Percentiles rank a stretch among this genome's conserved stretches.
phyloP scores from a whole-genome alignment of 2,888 invertebrate genomes.

The Cheilosia scutellata region DNA sequence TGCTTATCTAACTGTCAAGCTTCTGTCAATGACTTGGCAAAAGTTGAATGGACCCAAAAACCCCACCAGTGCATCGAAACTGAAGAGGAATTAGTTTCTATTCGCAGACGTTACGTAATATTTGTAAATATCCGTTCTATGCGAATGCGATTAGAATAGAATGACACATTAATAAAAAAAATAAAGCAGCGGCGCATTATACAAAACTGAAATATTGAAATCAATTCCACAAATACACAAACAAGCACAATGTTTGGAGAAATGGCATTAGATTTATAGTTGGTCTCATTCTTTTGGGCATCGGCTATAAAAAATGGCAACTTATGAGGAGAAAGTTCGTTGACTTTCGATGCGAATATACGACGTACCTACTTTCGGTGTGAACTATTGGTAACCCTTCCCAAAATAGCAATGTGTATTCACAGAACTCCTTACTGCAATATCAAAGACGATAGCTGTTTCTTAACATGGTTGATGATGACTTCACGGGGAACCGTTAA shows the following conservation, averaged over 20 bases:
- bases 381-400: constrained; percentile 42
- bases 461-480: constrained; percentile 28
- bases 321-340: constrained; percentile 56
- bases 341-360: constrained; percentile 36
- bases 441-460: constrained; percentile 30
- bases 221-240: constrained; percentile 7
- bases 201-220: constrained; percentile 36
- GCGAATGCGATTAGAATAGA: constrained; percentile 15
- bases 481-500: constrained; percentile 42
- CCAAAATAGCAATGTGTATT: constrained; percentile 21
- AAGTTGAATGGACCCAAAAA: constrained; percentile 9
- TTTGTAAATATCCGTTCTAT: constrained; percentile 11
- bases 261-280: constrained; percentile 20
- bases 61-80: constrained; percentile 17
- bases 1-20: background rate
- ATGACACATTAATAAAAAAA: constrained; percentile 18
- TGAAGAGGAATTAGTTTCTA: constrained; percentile 40
- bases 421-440: constrained; percentile 50
- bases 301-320: constrained; percentile 10
- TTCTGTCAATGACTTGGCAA: constrained; percentile 20
- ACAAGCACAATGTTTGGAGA: constrained; percentile 25
- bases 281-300: constrained; percentile 6
- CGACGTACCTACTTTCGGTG: background rate
- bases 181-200: constrained; percentile 42
- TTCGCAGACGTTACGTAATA: constrained; percentile 44